Evolutionary conservation across 2,113 vertebrate species (phyloP).

Genomic region (Ammospiza nelsoni): DNA sequence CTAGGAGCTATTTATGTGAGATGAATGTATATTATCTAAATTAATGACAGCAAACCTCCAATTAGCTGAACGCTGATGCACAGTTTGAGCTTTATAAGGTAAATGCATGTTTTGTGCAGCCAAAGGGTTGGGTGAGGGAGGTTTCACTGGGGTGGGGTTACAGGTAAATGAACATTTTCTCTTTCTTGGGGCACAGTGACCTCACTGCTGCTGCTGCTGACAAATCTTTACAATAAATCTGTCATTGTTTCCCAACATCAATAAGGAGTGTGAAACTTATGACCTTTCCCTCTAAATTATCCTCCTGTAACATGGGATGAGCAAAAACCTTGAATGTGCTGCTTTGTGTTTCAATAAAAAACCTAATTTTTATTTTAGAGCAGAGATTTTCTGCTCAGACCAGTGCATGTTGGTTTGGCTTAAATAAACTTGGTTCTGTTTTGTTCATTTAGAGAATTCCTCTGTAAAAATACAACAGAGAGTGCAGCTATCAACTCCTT

Average conservation of each 20-base stretch:
- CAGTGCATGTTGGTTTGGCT: background rate
- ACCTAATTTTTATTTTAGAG: background rate
- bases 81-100: slow-evolving; percentile 23
- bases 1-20: slow-evolving; percentile 6
- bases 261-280: background rate
- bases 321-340: background rate
- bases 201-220: background rate
- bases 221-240: background rate
- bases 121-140: background rate
- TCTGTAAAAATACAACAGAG: background rate
- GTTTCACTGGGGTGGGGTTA: background rate
- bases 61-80: slow-evolving; percentile 31
- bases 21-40: slow-evolving; percentile 45
- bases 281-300: background rate
- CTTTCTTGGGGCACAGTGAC: background rate
- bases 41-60: slow-evolving; percentile 52
- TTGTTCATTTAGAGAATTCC: background rate
- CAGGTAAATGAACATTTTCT: slow-evolving; percentile 5
- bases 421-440: background rate
- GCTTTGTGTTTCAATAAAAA: background rate
- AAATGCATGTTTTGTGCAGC: slow-evolving; percentile 26
- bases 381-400: background rate
- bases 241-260: background rate
- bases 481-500: background rate
- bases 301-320: background rate